Evolutionary conservation across 2,888 invertebrate genomes (phyloP), one percentile per base, ranked within the genome.

Genomic region (Phoenoteleia sp.): DNA sequence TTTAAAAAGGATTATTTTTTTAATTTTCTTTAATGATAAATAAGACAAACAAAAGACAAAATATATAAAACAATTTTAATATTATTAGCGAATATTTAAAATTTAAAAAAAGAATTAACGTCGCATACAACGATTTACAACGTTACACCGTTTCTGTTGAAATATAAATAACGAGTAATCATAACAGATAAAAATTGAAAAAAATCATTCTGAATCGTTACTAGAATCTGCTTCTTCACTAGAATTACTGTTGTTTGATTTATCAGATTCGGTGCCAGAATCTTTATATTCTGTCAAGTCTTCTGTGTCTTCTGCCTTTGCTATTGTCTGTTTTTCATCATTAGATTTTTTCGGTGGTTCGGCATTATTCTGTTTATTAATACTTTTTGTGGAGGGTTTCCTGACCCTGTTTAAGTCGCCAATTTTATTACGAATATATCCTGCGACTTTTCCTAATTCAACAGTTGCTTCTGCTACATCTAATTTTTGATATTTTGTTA

Each of bases 401-500:
- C 11, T 39, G 11, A 25, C 17, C 11, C 56, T 5, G 17, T 56
- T 56, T 17, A 56, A 25, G 13, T 56, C 56, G 6, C 56, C 27
- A 9, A 56, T 56, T 23, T 56, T 56, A n/a, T n/a, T 21, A 5
- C 56, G 56, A 5, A 56, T 29, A 23, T 56, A 56, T 2, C 13
- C n/a, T 9, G 56, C 2, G 4, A 56, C 29, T 15, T 56, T 56
- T 56, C 15, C 23, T 3, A 56, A 15, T 29, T 56, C 56, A 23
- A 17, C 3, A 25, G 21, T 6, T 21, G 13, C 33, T 29, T 52
- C 52, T 21, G 13, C 33, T 56, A 13, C 29, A 56, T 56, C 19
- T 23, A 56, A n/a, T 29, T 56, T 56, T 25, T 29, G n/a, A 25
- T 56, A 27, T 27, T 56, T 56, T 15, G 15, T n/a, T 29, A 56